A percentile compares a stretch with the other conserved stretches of the same genome.
These are phyloP conservation scores for Atrichornis clamosus DNA, from an alignment of 2,113 vertebrate species.

Conservation along the genomic window DNA sequence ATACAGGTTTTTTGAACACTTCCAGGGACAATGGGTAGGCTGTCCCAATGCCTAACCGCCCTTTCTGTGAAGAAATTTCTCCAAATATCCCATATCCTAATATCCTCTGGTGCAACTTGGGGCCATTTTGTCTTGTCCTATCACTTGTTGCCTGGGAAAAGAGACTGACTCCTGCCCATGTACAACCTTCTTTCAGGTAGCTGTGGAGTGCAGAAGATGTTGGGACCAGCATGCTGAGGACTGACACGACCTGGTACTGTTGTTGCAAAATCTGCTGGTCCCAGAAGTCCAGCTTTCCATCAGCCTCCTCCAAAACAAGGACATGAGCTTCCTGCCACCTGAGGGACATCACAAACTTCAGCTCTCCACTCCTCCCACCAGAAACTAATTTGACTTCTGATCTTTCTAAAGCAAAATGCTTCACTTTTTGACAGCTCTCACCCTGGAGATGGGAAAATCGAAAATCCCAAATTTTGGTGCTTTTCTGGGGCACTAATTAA, in stretches of 20 bases:
- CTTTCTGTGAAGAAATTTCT: neutral
- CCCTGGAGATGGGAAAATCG: neutral
- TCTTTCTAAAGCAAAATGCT: neutral
- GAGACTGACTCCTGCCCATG: neutral
- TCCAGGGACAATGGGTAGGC: neutral
- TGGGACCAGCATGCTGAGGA: neutral
- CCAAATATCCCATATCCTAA: neutral
- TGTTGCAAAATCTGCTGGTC: fast-evolving
- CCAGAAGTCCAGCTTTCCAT: neutral
- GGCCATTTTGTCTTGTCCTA: neutral
- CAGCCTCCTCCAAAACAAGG: neutral
- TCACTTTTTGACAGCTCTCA: neutral
- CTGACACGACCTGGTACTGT: neutral
- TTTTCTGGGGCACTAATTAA: neutral
- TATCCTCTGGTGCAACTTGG: neutral
- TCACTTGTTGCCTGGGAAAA: neutral
- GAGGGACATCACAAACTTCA: neutral
- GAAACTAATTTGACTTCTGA: neutral
- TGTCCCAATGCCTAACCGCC: neutral
- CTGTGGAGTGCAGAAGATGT: neutral
- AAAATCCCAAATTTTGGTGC: neutral
- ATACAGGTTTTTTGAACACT: neutral
- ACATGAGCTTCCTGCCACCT: neutral
- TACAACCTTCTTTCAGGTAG: neutral
- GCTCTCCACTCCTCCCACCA: neutral